Evolutionary conservation across 2,113 vertebrate species (phyloP), one percentile per base, ranked within the genome.

Genomic region (Strix uralensis): DNA sequence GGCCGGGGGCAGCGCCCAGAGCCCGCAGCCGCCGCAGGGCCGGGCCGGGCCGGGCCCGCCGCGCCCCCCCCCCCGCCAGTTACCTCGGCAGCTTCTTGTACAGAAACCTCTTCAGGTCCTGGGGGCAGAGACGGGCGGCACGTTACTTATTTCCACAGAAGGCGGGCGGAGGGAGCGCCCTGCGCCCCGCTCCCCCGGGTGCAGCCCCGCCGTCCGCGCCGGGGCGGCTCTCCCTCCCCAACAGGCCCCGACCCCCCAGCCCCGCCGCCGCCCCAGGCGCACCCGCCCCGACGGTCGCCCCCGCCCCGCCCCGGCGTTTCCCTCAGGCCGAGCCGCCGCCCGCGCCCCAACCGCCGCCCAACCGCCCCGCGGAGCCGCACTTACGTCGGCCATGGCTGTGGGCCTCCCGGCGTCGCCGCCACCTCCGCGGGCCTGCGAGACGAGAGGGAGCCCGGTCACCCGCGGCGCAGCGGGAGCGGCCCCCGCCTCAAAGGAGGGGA

Each of bases 11-110:
- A 18, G 46, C 19, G 46, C 46, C 46, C 42, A 44, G 18, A 16
- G 34, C 34, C 47, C 71, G 19, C 46, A 20, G 19, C 46, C 19
- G 46, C 46, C 46, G 46, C 46, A 46, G 46, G 46, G 46, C 46
- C 46, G 36, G 36, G 46, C 46, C 46, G 17, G 17, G 46, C 46
- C 21, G 27, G 32, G 15, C 34, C 42, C 59, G 46, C 42, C 29
- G 42, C 13, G 38, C 42, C 29, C 11, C 42, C 29, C 11, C 42
- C 38, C 29, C 11, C n/a, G 5, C 29, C 58, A 7, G 13, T 97
- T 97, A 99, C 99, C 99, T 99, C 65, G 99, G 99, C 92, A 99
- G 90, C 94, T 99, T 99, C 98, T 99, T 99, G 97, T 99, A 99
- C 58, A 99, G 98, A 83, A 98, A 99, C 79, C 99, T 97, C 97